Base-by-base conservation (phyloP, 2,113 vertebrate genomes). In the Oryzias woworae region DNA sequence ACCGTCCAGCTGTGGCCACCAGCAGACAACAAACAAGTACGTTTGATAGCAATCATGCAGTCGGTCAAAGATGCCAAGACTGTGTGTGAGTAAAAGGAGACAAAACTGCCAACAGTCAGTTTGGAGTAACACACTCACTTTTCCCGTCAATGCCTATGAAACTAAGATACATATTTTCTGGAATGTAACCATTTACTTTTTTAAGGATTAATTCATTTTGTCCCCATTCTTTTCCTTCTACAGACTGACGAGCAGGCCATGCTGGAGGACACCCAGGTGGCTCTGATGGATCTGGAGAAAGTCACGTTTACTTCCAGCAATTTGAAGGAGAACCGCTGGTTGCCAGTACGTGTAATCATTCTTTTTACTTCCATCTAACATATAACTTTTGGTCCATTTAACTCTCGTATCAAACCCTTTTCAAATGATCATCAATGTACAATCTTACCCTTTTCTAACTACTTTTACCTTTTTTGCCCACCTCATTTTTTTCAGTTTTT, bases 211-310 rank as follows among this genome's bases (percentile, higher is more conserved):
- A 28, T 4, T 23, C 64, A 23, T 53, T 5, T 55, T 24, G 14
- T 3, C n/a, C n/a, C n/a, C n/a, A n/a, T n/a, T n/a, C 12, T 45
- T 45, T 45, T 17, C 6, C 3, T 72, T 85, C 72, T 90, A 49
- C 83, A 99, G 97, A 94, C 93, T 4, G 97, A 99, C 74, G 97
- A 98, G 64, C 96, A 98, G 87, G 94, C 95, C 72, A 99, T 98
- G 96, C 78, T 99, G 63, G 96, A 98, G 88, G 97, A 98, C 77
- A 98, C 96, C 17, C 82, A 98, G 75, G 93, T 98, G 74, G 97
- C 97, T 4, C 90, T 99, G 1, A 92, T 94, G 85, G 97, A 99
- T 82, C 88, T 99, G 88, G 97, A 99, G 89, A 99, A 98, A 84
- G 96, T 99, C 79, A 95, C 94, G 1, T 98, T 98, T 94, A 94